Evolutionary conservation across 2,888 invertebrate species (phyloP).

Genomic region (Andrena praecox): DNA sequence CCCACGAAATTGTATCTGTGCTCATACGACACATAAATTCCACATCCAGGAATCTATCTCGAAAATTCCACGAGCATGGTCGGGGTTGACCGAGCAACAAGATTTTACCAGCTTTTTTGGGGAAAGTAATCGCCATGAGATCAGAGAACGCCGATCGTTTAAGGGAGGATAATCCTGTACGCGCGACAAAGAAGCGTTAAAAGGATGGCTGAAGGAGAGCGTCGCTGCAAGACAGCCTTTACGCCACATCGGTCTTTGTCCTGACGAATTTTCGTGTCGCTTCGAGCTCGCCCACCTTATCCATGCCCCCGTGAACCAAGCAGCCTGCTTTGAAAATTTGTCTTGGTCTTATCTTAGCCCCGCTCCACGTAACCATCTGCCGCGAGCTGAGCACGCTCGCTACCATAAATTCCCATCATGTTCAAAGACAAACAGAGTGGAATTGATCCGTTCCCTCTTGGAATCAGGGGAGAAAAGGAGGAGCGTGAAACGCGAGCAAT

Average conservation of each 20-base stretch:
- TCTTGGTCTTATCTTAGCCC: slow-evolving; percentile 70
- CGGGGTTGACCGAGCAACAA: too few relatives aligned
- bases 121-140: neutral
- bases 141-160: slow-evolving; percentile 12
- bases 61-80: too few relatives aligned
- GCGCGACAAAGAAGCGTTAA: slow-evolving; percentile 22
- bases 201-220: slow-evolving; percentile 40
- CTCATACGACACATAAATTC: too few relatives aligned
- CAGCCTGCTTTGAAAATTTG: slow-evolving; percentile 64
- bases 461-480: neutral
- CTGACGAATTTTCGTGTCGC: slow-evolving; percentile 67
- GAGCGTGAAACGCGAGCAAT: slow-evolving; percentile 7
- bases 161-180: slow-evolving; percentile 45
- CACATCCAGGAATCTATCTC: too few relatives aligned
- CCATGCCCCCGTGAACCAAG: slow-evolving; percentile 4
- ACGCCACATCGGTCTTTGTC: slow-evolving; percentile 65
- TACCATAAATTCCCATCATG: slow-evolving; percentile 73
- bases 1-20: neutral
- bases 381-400: slow-evolving; percentile 32
- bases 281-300: slow-evolving; percentile 25
- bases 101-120: neutral
- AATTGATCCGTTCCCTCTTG: slow-evolving; percentile 75
- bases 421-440: slow-evolving; percentile 74
- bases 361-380: slow-evolving; percentile 58
- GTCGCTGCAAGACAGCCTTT: slow-evolving; percentile 38